These are phyloP conservation scores for Parnassius smintheus DNA, from an alignment of 2,888 invertebrate species.

Conservation along the genomic window DNA sequence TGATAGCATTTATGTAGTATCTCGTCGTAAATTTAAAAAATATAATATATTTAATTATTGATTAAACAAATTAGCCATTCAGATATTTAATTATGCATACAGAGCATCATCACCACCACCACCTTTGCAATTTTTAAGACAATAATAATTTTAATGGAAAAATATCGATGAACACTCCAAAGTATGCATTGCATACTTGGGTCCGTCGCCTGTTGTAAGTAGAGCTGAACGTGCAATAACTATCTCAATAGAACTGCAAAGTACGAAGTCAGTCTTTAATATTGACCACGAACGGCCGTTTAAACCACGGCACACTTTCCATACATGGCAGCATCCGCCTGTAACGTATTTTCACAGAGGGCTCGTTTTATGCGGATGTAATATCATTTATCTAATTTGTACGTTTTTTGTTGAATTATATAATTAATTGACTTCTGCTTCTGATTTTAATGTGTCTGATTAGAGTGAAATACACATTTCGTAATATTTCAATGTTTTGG, in stretches of 20 bases:
- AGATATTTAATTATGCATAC: no score
- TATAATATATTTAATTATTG: no score
- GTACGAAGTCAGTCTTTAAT: slow-evolving; percentile 41
- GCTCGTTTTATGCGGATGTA: slow-evolving; percentile 53
- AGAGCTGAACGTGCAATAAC: slow-evolving; percentile 53
- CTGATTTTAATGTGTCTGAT: no score
- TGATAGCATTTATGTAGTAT: no score
- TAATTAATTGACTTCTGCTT: no score
- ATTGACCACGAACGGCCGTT: slow-evolving; percentile 47
- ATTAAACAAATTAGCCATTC: no score
- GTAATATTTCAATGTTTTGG: no score
- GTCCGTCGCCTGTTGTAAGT: slow-evolving; percentile 32
- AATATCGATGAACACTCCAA: not conserved
- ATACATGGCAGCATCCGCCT: slow-evolving; percentile 64
- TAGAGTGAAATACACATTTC: no score
- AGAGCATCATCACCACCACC: no score
- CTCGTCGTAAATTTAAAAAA: no score
- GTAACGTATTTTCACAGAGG: slow-evolving; percentile 50
- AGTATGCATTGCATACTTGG: not conserved
- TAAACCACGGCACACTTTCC: slow-evolving; percentile 68
- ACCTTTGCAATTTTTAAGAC: not conserved
- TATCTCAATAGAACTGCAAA: slow-evolving; percentile 45
- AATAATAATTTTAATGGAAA: not conserved
- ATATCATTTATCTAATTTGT: slow-evolving; percentile 35
- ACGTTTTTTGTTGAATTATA: no score